phyloP scores from a whole-genome alignment of 1,140 invertebrate genomes.

The Globodera rostochiensis region DNA sequence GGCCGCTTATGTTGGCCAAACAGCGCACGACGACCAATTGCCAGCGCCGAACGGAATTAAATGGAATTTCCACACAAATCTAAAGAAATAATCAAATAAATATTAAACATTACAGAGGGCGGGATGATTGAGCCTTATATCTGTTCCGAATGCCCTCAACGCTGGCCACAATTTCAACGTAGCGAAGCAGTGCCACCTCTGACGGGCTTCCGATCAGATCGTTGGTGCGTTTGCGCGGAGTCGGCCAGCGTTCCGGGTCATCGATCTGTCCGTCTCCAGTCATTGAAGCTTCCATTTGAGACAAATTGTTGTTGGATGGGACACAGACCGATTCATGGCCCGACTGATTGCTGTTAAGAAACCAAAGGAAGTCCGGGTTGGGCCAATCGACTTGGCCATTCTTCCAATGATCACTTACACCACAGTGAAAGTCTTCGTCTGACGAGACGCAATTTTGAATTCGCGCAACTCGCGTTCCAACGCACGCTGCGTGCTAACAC shows the following conservation, averaged over 20 bases:
- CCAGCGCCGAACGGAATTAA: constrained; percentile 62
- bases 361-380: not conserved
- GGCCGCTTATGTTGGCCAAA: constrained; percentile 33
- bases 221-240: constrained; percentile 17
- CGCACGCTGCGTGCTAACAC: constrained; percentile 58
- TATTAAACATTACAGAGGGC: not conserved
- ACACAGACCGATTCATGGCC: constrained; percentile 53
- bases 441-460: constrained; percentile 36
- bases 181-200: constrained; percentile 61
- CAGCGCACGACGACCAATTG: constrained; percentile 59
- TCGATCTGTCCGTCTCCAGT: constrained; percentile 4
- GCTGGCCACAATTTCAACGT: constrained; percentile 57
- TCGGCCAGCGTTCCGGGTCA: constrained; percentile 21
- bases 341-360: constrained; percentile 41
- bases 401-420: constrained; percentile 52
- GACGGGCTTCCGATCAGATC: constrained; percentile 38
- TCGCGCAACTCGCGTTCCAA: constrained; percentile 46
- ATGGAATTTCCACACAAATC: constrained; percentile 60
- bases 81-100: constrained; percentile 23
- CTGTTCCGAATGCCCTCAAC: constrained; percentile 54
- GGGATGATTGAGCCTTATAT: constrained; percentile 35
- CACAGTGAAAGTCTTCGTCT: constrained; percentile 62
- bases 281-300: constrained; percentile 36
- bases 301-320: constrained; percentile 35
- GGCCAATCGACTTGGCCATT: not conserved